These are phyloP conservation scores for Aphyosemion australe DNA, from an alignment of 2,113 vertebrate species.

Conservation along the genomic window DNA sequence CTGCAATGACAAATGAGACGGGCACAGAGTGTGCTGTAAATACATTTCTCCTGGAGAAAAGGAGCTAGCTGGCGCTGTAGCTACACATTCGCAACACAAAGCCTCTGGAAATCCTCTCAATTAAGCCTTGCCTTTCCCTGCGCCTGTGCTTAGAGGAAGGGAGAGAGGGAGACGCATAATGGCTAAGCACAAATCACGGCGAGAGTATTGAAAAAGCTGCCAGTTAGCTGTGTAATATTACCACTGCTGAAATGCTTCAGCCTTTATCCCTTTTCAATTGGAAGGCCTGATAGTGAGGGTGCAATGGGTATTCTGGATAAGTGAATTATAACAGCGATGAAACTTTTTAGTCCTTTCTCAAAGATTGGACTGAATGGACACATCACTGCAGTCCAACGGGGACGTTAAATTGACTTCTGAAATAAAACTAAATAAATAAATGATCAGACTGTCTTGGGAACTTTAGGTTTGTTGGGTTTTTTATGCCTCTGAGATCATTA, in stretches of 20 bases:
- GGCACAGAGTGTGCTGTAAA: slow-evolving; percentile 55
- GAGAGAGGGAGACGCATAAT: slow-evolving; percentile 54
- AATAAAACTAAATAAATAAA: not conserved
- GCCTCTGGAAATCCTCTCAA: slow-evolving; percentile 66
- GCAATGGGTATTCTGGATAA: slow-evolving; percentile 55
- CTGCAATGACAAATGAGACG: slow-evolving; percentile 66
- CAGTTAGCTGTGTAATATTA: slow-evolving; percentile 65
- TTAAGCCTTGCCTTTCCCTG: slow-evolving; percentile 58
- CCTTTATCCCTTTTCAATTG: slow-evolving; percentile 64
- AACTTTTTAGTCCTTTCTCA: slow-evolving; percentile 50
- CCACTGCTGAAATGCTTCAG: slow-evolving; percentile 49
- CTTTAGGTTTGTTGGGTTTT: slow-evolving; percentile 12
- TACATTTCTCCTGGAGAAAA: slow-evolving; percentile 57
- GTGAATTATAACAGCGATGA: slow-evolving; percentile 56
- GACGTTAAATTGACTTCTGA: slow-evolving; percentile 1
- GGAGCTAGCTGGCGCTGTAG: slow-evolving; percentile 33
- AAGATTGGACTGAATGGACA: slow-evolving; percentile 19
- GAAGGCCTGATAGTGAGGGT: slow-evolving; percentile 42
- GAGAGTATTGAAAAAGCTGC: slow-evolving; percentile 64
- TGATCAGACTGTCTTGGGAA: not conserved
- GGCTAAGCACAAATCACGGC: slow-evolving; percentile 63
- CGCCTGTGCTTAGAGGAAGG: slow-evolving; percentile 41
- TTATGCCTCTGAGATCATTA: slow-evolving; percentile 15
- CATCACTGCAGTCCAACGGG: slow-evolving; percentile 28
- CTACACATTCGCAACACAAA: slow-evolving; percentile 47